Base-by-base conservation (phyloP, 2,888 invertebrate species). In the Sarcophaga caerulescens region DNA sequence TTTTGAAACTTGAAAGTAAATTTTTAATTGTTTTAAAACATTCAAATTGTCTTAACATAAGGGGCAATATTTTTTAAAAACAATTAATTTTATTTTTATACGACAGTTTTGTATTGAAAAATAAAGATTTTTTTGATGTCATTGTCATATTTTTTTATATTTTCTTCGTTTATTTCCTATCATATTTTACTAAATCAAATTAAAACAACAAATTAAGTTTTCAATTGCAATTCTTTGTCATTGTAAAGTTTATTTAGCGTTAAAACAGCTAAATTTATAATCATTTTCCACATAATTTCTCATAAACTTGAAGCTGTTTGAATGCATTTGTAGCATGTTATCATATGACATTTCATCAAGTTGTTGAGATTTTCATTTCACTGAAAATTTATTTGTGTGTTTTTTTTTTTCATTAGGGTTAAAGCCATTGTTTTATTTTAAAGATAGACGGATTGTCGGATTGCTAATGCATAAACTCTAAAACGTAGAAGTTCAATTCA, bases 261-360 rank as follows among this genome's bases (percentile, higher is more conserved):
- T 81, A 57, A 73, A 74, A 35, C 10, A 35, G 35, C 8, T 8
- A 35, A 35, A 8, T 35, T 35, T 35, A 75, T 78, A 85, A 82
- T 85, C 82, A 66, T 83, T 35, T 85, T 85, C 83, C 85, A 85
- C 85, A 74, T 83, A 80, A 85, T 86, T 82, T 83, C 79, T 69
- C 83, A 70, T 84, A 17, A 17, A 65, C 12, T 19, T 17, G 47
- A 44, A 65, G 35, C 35, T 35, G 35, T 8, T 71, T 57, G 57
- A 57, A 57, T 17, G 14, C 57, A 57, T 60, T 74, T 47, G 25
- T 47, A 19, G 35, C 35, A 35, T 21, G 12, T 62, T 12, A 62
- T 14, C 17, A 47, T 19, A 77, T 83, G 85, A 81, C 83, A 81
- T 78, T 84, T 81, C 74, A 83, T 86, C 85, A 86, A 86, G 77